Percentiles rank a stretch among this genome's conserved stretches.
These are phyloP conservation scores for Enteromius viviparus DNA, from an alignment of 2,797 vertebrate species.

Conservation along the genomic window DNA sequence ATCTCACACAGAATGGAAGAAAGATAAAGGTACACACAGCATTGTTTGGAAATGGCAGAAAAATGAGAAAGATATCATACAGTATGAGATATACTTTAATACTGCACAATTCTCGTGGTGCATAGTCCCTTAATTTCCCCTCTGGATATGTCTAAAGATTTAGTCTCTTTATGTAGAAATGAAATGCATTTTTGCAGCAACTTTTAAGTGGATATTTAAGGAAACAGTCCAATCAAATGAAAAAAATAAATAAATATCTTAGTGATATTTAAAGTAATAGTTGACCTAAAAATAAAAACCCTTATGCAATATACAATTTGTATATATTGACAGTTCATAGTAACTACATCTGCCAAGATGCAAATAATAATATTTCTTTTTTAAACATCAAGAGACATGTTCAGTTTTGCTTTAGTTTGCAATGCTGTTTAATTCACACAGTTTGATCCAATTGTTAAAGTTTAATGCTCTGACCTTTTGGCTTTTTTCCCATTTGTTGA, in stretches of 20 bases:
- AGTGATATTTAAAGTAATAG: background rate
- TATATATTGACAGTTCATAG: background rate
- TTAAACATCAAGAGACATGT: background rate
- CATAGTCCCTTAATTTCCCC: background rate
- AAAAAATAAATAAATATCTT: background rate
- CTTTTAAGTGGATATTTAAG: background rate
- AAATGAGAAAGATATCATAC: conserved; percentile 24
- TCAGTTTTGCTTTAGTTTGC: background rate
- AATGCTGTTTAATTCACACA: no score
- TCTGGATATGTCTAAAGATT: background rate
- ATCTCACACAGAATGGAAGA: conserved; percentile 26
- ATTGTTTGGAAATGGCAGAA: conserved; percentile 25
- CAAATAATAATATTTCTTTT: background rate
- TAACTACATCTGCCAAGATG: background rate
- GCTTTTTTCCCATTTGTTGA: conserved; percentile 19
- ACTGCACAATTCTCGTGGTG: background rate
- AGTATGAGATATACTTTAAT: conserved; percentile 15
- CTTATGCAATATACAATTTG: background rate
- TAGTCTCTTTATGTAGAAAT: background rate
- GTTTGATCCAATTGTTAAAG: background rate
- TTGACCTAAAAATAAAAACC: background rate
- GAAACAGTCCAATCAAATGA: background rate
- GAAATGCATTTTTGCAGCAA: background rate
- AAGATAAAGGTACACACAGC: conserved; percentile 48
- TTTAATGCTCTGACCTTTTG: background rate